phyloP scores from a whole-genome alignment of 2,888 invertebrate genomes.

The Dasypogon diadema region DNA sequence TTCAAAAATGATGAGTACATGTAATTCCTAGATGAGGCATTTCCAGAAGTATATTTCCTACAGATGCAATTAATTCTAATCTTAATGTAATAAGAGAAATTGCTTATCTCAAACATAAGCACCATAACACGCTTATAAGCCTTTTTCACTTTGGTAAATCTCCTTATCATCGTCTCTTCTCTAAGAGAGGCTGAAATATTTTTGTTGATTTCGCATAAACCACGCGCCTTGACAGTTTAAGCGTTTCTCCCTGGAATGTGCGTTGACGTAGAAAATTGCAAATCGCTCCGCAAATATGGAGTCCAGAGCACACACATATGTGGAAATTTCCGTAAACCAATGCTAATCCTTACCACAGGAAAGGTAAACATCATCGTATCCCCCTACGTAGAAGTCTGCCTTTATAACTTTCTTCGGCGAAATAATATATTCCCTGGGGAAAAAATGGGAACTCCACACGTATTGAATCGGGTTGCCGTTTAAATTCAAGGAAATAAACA shows the following conservation, averaged over 20 bases:
- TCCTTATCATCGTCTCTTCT: too few species aligned
- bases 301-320: constrained; percentile 9
- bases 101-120: too few species aligned
- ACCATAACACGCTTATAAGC: too few species aligned
- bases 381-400: not conserved
- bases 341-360: constrained; percentile 17
- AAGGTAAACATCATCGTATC: constrained; percentile 12
- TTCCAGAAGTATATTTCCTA: too few species aligned
- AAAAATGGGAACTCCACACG: not conserved
- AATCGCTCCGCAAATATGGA: constrained; percentile 7
- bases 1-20: too few species aligned
- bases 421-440: not conserved
- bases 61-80: too few species aligned
- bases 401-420: not conserved
- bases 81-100: too few species aligned
- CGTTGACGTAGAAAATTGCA: constrained; percentile 16
- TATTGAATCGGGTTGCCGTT: constrained; percentile 8
- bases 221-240: too few species aligned
- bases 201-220: too few species aligned
- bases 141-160: too few species aligned
- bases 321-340: constrained; percentile 23
- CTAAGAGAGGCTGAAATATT: too few species aligned
- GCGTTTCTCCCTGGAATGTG: not conserved
- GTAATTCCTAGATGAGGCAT: too few species aligned
- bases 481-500: constrained; percentile 20